Base-by-base conservation (phyloP, 1,140 invertebrate genomes). In the Euura lappo region DNA sequence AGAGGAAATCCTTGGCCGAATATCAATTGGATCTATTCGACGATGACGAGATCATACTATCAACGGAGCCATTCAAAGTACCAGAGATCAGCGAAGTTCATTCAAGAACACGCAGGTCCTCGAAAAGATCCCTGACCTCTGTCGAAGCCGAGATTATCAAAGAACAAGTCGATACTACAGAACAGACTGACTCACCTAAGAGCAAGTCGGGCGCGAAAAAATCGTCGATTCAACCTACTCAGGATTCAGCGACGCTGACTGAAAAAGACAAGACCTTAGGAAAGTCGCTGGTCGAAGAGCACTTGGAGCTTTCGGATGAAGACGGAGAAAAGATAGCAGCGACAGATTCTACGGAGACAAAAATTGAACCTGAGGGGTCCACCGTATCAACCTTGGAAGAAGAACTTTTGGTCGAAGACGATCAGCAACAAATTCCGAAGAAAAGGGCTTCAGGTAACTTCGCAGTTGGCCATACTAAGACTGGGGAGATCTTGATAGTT, bases 401-500 rank as follows among this genome's bases (percentile, higher is more conserved):
- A 28, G 28, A 28, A 28, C 28, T 28, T 28, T 28, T 28, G 28
- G 28, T 28, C 28, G 28, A 28, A 28, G 51, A 60, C 10, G 51
- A 60, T 6, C 28, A 28, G 28, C 51, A 60, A 6, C 80, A 79
- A 13, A 68, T 77, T 0, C 78, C 80, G 0, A 85, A 86, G 45
- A 87, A 87, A 71, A 78, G 80, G 42, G 51, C 76, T 0, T 70
- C 78, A 5, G 86, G 82, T 2, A 86, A 87, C 60, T 87, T 86
- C 64, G 81, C 84, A 0, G 80, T 87, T 0, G 86, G 85, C 0
- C 84, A 86, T 4, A 85, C 79, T 2, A 87, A 87, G 65, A 81
- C 81, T 3, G 86, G 86, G 0, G 85, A 88, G 65, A 85, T 88
- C 44, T 46, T 88, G 4, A 86, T 87, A 4, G 83, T 87, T 0